A percentile compares a stretch with the other conserved stretches of the same genome.
Conservation (phyloP, 2,113 vertebrate species). For the Polyodon spathula region DNA sequence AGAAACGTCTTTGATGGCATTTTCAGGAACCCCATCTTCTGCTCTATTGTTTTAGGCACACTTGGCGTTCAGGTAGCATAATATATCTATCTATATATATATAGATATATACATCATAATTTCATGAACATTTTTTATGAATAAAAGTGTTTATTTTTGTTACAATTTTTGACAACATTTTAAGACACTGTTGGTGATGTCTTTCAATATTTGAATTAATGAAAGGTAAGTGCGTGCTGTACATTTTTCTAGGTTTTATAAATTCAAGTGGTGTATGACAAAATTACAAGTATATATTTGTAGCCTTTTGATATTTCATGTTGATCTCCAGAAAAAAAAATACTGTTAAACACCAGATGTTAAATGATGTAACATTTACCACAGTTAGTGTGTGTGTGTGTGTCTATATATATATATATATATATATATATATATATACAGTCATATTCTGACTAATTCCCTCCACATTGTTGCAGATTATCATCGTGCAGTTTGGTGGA, state of each 20-base stretch:
- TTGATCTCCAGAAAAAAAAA: background rate
- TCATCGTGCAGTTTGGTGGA: constrained; percentile 94
- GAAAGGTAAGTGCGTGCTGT: no score
- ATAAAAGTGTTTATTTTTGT: background rate
- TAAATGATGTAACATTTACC: background rate
- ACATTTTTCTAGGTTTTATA: no score
- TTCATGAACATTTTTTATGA: no score
- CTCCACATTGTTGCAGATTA: constrained; percentile 57
- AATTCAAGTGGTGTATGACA: no score
- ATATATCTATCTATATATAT: no score
- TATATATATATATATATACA: no score
- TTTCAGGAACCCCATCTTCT: constrained; percentile 95
- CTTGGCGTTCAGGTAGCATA: constrained; percentile 78
- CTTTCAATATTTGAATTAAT: no score
- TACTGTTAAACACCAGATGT: background rate
- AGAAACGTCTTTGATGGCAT: constrained; percentile 95
- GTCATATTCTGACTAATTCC: background rate
- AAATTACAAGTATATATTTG: background rate
- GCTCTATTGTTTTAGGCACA: constrained; percentile 89
- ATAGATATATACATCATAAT: no score
- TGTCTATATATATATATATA: no score
- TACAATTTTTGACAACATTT: no score
- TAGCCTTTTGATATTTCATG: background rate
- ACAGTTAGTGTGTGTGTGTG: no score
- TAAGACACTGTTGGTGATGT: no score